These are phyloP conservation scores for Julus scanicus DNA, from an alignment of 2,888 invertebrate species.

Conservation along the genomic window DNA sequence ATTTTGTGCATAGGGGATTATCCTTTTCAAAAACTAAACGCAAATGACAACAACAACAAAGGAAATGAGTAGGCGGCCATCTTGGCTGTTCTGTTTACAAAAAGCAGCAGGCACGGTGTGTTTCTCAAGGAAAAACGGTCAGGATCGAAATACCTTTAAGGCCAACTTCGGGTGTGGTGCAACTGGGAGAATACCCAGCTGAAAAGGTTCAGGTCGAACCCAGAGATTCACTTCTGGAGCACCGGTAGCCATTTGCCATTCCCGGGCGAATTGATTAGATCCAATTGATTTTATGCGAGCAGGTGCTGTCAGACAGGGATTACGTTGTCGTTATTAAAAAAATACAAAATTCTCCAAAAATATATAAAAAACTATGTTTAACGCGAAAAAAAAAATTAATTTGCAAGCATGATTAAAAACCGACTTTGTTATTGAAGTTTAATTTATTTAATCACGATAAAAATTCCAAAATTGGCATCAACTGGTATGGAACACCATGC, in stretches of 20 bases:
- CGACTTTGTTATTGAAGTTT: too few species aligned
- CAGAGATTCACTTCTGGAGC: constrained; percentile 42
- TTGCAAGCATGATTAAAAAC: too few species aligned
- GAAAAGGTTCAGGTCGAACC: constrained; percentile 56
- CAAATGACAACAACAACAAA: constrained; percentile 22
- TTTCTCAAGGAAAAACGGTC: not conserved
- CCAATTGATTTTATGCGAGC: not conserved
- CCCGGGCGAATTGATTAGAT: constrained; percentile 26
- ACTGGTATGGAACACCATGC: too few species aligned
- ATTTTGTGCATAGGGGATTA: constrained; percentile 56
- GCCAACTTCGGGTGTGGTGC: constrained; percentile 55
- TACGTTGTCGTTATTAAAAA: not conserved
- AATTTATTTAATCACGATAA: too few species aligned
- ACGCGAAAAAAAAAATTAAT: too few species aligned
- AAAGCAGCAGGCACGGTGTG: too few species aligned
- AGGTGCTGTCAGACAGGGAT: not conserved
- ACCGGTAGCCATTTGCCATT: constrained; percentile 46
- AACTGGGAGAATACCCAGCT: constrained; percentile 54
- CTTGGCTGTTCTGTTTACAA: not conserved
- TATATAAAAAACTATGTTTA: too few species aligned
- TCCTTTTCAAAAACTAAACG: constrained; percentile 56
- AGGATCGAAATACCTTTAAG: constrained; percentile 50
- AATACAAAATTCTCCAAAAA: too few species aligned
- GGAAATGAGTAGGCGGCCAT: not conserved
- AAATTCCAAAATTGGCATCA: too few species aligned